A percentile compares a stretch with the other conserved stretches of the same genome.
Evolutionary conservation across 2,888 invertebrate species (phyloP).

Genomic region (Drosophila neotestacea): DNA sequence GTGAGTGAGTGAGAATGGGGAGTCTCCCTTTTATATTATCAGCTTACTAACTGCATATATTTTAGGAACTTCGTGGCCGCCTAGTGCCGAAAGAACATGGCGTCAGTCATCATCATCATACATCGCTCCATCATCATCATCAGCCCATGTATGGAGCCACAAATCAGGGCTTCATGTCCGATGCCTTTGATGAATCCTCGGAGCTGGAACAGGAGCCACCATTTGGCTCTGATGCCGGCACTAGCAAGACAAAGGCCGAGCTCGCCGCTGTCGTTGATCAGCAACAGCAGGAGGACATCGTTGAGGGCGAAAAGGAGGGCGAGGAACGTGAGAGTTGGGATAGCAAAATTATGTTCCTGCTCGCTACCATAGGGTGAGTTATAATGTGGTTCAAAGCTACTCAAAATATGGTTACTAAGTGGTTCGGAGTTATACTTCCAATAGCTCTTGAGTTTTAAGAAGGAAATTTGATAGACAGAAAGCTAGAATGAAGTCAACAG

Average conservation of each 20-base stretch:
- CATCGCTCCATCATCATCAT: conserved; percentile 75
- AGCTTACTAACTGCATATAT: background rate
- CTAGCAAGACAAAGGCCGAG: conserved; percentile 81
- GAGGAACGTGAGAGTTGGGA: conserved; percentile 96
- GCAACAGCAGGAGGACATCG: conserved; percentile 85
- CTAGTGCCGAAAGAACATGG: conserved; percentile 90
- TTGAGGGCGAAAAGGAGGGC: conserved; percentile 89
- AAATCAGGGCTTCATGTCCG: conserved; percentile 90
- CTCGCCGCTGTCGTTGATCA: conserved; percentile 53
- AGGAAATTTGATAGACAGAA: background rate
- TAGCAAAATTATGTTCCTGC: conserved; percentile 94
- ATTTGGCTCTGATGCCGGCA: conserved; percentile 83
- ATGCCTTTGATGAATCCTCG: conserved; percentile 83
- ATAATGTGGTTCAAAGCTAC: background rate
- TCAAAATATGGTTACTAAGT: background rate
- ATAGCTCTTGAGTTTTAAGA: background rate
- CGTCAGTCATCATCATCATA: conserved; percentile 86
- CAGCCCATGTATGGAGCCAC: conserved; percentile 92
- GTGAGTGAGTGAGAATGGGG: conserved; percentile 85
- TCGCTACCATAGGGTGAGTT: conserved; percentile 93
- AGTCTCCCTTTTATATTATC: background rate
- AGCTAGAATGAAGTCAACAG: no score
- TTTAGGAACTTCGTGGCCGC: conserved; percentile 90
- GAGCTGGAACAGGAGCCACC: conserved; percentile 78
- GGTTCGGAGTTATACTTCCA: background rate